Evolutionary conservation across 2,113 vertebrate genomes (phyloP).

Genomic region (Rhinolophus ferrumequinum): DNA sequence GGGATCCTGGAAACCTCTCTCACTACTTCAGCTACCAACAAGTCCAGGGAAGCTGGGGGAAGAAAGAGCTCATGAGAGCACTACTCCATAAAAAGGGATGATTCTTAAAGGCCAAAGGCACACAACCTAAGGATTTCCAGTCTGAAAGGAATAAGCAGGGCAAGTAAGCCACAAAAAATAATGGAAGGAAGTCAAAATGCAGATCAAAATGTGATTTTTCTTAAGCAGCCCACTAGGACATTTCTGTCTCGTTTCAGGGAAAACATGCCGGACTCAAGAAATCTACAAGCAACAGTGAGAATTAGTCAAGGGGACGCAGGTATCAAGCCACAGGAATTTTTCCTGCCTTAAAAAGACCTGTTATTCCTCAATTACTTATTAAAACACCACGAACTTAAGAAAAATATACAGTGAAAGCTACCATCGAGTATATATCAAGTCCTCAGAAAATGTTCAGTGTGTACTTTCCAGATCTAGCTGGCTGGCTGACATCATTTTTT

Average conservation of each 20-base stretch:
- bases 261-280: neutral
- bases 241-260: neutral
- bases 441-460: neutral
- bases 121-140: neutral
- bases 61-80: neutral
- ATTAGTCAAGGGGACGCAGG: neutral
- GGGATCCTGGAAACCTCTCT: neutral
- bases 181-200: neutral
- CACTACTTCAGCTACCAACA: neutral
- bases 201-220: conserved; percentile 7
- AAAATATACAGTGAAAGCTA: neutral
- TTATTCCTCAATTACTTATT: neutral
- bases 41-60: neutral
- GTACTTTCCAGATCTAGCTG: neutral
- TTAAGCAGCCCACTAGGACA: neutral
- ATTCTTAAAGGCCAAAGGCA: neutral
- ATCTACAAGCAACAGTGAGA: neutral
- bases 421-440: neutral
- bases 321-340: neutral
- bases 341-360: neutral
- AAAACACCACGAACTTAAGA: neutral
- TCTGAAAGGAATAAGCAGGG: neutral
- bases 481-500: neutral
- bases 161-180: neutral
- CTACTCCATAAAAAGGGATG: neutral